Evolutionary conservation across 2,888 invertebrate genomes (phyloP).

Genomic region (Neoascia interrupta): DNA sequence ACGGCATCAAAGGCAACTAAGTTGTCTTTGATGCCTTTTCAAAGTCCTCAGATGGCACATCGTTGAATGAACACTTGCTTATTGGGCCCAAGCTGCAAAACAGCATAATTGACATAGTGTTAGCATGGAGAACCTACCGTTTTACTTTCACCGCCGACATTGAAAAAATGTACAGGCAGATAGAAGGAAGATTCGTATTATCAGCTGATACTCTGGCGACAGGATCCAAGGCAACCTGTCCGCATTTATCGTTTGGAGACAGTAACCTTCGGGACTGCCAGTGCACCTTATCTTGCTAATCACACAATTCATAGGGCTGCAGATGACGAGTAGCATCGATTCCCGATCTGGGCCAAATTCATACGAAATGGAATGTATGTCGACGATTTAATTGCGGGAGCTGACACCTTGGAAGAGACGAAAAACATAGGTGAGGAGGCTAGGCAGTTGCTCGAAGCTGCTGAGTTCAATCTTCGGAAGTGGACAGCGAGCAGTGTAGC

Average conservation of each 20-base stretch:
- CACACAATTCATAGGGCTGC: constrained; percentile 33
- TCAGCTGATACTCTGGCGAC: constrained; percentile 33
- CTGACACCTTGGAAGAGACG: constrained; percentile 30
- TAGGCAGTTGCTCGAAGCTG: constrained; percentile 11
- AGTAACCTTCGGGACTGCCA: constrained; percentile 3
- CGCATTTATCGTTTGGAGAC: constrained; percentile 17
- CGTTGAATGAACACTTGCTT: background rate
- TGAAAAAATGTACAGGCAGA: constrained; percentile 39
- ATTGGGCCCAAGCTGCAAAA: constrained; percentile 12
- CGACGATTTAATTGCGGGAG: constrained; percentile 38
- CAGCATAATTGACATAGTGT: constrained; percentile 1
- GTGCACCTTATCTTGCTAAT: constrained; percentile 14
- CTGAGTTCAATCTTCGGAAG: constrained; percentile 22
- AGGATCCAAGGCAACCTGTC: background rate
- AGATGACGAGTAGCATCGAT: constrained; percentile 7
- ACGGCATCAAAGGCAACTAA: no score
- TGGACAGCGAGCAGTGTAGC: background rate
- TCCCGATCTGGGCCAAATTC: constrained; percentile 44
- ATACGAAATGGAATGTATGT: constrained; percentile 35
- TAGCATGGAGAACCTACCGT: constrained; percentile 18
- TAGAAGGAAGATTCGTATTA: constrained; percentile 23
- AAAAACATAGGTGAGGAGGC: background rate
- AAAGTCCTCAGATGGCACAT: no score
- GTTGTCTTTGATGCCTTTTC: no score
- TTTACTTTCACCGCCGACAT: constrained; percentile 69